A percentile compares a stretch with the other conserved stretches of the same genome.
These are phyloP conservation scores for Muscicapa striata DNA, from an alignment of 2,797 vertebrate genomes.

Conservation along the genomic window DNA sequence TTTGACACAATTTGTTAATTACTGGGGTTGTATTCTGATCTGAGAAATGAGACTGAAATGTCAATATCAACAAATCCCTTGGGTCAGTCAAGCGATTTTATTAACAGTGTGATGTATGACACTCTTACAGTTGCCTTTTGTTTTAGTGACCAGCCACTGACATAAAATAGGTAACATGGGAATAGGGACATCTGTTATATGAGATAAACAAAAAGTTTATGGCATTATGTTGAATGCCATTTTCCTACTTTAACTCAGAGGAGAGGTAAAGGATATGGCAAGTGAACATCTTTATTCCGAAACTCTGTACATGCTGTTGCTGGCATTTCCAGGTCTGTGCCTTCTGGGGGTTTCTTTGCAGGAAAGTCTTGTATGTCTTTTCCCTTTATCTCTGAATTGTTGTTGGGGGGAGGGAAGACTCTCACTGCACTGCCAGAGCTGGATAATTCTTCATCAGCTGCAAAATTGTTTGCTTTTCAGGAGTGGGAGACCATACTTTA, in stretches of 20 bases:
- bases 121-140: slow-evolving; percentile 10
- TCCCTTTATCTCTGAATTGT: neutral
- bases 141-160: slow-evolving; percentile 30
- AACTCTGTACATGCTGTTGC: neutral
- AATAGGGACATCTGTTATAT: slow-evolving; percentile 42
- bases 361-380: neutral
- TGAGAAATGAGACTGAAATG: slow-evolving; percentile 34
- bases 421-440: neutral
- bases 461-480: neutral
- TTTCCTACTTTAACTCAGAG: slow-evolving; percentile 20
- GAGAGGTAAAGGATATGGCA: slow-evolving; percentile 11
- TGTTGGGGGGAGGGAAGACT: neutral
- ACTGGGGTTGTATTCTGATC: neutral
- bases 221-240: slow-evolving; percentile 39
- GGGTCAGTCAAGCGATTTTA: neutral
- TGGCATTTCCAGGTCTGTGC: slow-evolving; percentile 31
- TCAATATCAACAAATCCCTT: slow-evolving; percentile 37
- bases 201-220: slow-evolving; percentile 42
- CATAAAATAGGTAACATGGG: slow-evolving; percentile 12
- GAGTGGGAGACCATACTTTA: neutral
- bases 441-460: neutral
- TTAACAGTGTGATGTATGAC: slow-evolving; percentile 4
- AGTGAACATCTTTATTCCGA: neutral
- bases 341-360: neutral
- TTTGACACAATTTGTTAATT: neutral